Conservation (phyloP, 2,797 vertebrate genomes). For the Etheostoma perlongum region DNA sequence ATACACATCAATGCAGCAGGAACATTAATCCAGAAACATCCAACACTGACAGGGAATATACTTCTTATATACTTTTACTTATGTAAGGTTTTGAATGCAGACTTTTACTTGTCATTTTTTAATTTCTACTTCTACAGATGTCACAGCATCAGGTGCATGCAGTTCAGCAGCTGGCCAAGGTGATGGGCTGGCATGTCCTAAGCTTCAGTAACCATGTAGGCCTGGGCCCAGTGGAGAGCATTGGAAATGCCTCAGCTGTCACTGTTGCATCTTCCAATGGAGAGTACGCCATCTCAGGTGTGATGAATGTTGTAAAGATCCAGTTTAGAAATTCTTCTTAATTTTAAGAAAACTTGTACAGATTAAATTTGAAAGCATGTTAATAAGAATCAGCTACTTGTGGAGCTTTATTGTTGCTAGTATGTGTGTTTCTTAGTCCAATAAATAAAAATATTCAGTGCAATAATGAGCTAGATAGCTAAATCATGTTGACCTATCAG, state of each 20-base stretch:
- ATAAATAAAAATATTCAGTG: neutral
- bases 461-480: neutral
- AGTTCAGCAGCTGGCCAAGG: constrained; percentile 97
- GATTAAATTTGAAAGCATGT: too few species aligned
- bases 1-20: neutral
- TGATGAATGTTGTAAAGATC: neutral
- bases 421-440: too few species aligned
- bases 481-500: neutral
- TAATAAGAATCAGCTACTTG: too few species aligned
- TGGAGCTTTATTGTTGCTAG: too few species aligned
- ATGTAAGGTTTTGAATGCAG: neutral
- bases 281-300: constrained; percentile 96
- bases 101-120: neutral
- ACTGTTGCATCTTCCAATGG: constrained; percentile 95
- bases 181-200: constrained; percentile 99
- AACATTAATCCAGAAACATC: neutral
- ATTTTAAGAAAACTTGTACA: too few species aligned
- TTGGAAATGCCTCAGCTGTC: constrained; percentile 96
- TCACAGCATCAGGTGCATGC: constrained; percentile 99
- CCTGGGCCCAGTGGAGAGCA: constrained; percentile 94
- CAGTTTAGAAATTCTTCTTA: neutral
- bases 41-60: neutral
- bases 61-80: neutral
- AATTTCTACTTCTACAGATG: constrained; percentile 86
- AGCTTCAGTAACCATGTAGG: constrained; percentile 98